Percentiles rank a stretch among this genome's conserved stretches.
Conservation (phyloP, 2,113 vertebrate species). For the Anser cygnoides region DNA sequence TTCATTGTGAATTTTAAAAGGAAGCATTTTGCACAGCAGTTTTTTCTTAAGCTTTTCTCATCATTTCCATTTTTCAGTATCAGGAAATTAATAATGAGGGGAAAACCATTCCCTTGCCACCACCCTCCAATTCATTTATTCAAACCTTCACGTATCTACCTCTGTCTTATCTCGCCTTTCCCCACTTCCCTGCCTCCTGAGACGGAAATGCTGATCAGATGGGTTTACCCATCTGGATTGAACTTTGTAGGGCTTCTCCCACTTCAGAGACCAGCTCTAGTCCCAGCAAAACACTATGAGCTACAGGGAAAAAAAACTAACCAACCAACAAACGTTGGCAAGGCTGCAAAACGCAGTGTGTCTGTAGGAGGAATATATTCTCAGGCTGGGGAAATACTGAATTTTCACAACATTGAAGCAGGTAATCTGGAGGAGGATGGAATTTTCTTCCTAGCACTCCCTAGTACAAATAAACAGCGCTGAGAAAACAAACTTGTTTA, state of each 20-base stretch:
- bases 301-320: not conserved
- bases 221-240: not conserved
- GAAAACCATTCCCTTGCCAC: not conserved
- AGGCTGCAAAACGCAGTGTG: constrained; percentile 21
- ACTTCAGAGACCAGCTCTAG: not conserved
- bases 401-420: constrained; percentile 59
- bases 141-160: not conserved
- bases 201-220: constrained; percentile 1
- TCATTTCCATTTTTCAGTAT: not conserved
- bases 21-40: not conserved
- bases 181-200: not conserved
- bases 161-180: not conserved
- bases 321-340: not conserved
- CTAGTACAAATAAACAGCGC: constrained; percentile 48
- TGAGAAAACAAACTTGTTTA: constrained; percentile 70
- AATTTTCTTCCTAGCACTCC: constrained; percentile 51
- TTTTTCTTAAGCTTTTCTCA: not conserved
- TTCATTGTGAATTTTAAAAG: not conserved
- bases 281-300: not conserved
- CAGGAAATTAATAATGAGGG: not conserved
- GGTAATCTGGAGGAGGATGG: constrained; percentile 54
- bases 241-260: not conserved
- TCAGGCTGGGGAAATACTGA: constrained; percentile 57
- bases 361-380: constrained; percentile 65
- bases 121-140: not conserved